These are phyloP conservation scores for Sakesphorus luctuosus DNA, from an alignment of 2,113 vertebrate genomes.

Conservation along the genomic window DNA sequence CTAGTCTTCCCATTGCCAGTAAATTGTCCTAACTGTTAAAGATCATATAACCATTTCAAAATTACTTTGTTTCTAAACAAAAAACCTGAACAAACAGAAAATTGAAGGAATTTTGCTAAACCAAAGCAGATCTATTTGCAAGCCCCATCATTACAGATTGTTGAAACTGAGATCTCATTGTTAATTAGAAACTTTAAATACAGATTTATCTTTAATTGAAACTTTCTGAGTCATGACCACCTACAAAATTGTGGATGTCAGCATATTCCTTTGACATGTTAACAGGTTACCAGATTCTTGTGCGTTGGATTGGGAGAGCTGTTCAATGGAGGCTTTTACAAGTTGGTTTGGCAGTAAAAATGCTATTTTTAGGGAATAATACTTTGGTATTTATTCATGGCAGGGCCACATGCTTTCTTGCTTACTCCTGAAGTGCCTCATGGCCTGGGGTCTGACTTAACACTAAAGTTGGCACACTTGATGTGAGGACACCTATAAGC, in stretches of 20 bases:
- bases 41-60: neutral
- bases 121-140: neutral
- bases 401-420: neutral
- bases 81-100: neutral
- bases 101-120: neutral
- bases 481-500: neutral
- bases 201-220: neutral
- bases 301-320: neutral
- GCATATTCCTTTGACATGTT: neutral
- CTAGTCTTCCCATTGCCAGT: neutral
- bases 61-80: neutral
- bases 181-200: neutral
- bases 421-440: neutral
- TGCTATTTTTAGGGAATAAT: neutral
- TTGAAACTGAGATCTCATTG: neutral
- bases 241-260: neutral
- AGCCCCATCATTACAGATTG: neutral
- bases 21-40: neutral
- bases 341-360: neutral
- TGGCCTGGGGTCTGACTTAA: neutral
- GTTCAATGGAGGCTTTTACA: neutral
- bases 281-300: neutral
- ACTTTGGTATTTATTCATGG: neutral
- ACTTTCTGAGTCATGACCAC: neutral
- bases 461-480: neutral